A percentile compares a stretch with the other conserved stretches of the same genome.
Conservation (phyloP, 2,113 vertebrate genomes). For the Cromileptes altivelis region DNA sequence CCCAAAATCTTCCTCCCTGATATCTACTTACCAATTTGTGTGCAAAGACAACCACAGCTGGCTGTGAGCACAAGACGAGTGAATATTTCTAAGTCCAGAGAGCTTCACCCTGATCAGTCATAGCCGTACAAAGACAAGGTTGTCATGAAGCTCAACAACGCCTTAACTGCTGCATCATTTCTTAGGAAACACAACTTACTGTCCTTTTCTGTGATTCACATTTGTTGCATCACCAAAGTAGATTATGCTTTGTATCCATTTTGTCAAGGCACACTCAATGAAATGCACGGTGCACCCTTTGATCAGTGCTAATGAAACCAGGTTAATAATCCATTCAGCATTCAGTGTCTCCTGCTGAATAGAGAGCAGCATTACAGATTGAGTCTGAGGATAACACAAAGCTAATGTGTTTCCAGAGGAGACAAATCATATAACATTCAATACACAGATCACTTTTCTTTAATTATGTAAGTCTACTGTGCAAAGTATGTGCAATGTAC, state of each 20-base stretch:
- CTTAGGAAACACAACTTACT: conserved; percentile 21
- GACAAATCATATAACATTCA: conserved; percentile 20
- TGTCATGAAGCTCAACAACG: conserved; percentile 21
- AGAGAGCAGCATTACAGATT: conserved; percentile 37
- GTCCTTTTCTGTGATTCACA: conserved; percentile 42
- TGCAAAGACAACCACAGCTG: conserved; percentile 21
- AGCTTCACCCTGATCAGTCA: not conserved
- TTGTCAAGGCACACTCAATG: conserved; percentile 53
- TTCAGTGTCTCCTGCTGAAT: conserved; percentile 53
- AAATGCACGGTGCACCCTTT: conserved; percentile 68
- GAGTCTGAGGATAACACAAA: conserved; percentile 36
- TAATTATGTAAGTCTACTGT: not conserved
- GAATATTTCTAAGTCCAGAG: not conserved
- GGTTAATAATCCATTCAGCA: conserved; percentile 45
- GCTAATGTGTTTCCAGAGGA: conserved; percentile 22
- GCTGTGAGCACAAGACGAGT: conserved; percentile 9
- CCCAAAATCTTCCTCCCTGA: conserved; percentile 10
- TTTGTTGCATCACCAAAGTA: conserved; percentile 39
- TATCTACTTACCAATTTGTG: conserved; percentile 22
- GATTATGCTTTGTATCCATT: conserved; percentile 63
- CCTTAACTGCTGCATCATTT: conserved; percentile 40
- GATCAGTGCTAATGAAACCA: conserved; percentile 75
- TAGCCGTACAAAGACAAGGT: conserved; percentile 2
- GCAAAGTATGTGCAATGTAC: not conserved
- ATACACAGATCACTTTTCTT: conserved; percentile 2